Conservation (phyloP, 2,888 invertebrate species). For the Auanema sp. region DNA sequence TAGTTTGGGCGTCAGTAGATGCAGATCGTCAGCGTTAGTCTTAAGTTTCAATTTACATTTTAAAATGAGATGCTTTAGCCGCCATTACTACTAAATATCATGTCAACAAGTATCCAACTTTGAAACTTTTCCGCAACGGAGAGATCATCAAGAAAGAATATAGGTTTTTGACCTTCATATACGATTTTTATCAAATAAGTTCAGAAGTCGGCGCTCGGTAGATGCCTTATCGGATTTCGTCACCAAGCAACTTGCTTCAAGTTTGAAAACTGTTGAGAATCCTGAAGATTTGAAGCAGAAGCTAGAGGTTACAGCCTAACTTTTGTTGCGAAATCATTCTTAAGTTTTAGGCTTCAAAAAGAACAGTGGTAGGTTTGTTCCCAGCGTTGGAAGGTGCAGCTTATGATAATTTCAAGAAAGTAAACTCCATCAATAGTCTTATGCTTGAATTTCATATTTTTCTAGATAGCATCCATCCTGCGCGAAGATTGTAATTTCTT, state of each 20-base stretch:
- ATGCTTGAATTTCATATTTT: no score
- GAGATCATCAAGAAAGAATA: slow-evolving; percentile 68
- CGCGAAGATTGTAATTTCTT: slow-evolving; percentile 95
- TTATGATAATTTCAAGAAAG: slow-evolving; percentile 74
- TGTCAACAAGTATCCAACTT: slow-evolving; percentile 95
- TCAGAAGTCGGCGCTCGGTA: slow-evolving; percentile 79
- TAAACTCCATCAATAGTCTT: slow-evolving; percentile 6
- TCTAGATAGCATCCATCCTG: slow-evolving; percentile 73
- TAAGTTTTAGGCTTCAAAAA: slow-evolving; percentile 69
- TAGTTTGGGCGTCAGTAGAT: slow-evolving; percentile 93
- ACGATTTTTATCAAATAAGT: no score
- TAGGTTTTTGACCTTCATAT: slow-evolving; percentile 40
- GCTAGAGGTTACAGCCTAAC: slow-evolving; percentile 21
- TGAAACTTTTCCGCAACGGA: slow-evolving; percentile 79
- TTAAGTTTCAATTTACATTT: slow-evolving; percentile 10
- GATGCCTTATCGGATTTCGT: slow-evolving; percentile 88
- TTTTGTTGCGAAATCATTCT: background rate
- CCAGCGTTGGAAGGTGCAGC: slow-evolving; percentile 76
- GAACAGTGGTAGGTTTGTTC: slow-evolving; percentile 71
- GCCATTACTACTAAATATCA: slow-evolving; percentile 85
- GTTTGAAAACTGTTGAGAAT: slow-evolving; percentile 77
- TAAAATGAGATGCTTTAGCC: slow-evolving; percentile 66
- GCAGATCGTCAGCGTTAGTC: slow-evolving; percentile 84
- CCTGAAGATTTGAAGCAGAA: slow-evolving; percentile 73
- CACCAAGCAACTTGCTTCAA: slow-evolving; percentile 83